These are phyloP conservation scores for Mus spicilegus DNA, from an alignment of 2,113 vertebrate genomes.

Conservation along the genomic window DNA sequence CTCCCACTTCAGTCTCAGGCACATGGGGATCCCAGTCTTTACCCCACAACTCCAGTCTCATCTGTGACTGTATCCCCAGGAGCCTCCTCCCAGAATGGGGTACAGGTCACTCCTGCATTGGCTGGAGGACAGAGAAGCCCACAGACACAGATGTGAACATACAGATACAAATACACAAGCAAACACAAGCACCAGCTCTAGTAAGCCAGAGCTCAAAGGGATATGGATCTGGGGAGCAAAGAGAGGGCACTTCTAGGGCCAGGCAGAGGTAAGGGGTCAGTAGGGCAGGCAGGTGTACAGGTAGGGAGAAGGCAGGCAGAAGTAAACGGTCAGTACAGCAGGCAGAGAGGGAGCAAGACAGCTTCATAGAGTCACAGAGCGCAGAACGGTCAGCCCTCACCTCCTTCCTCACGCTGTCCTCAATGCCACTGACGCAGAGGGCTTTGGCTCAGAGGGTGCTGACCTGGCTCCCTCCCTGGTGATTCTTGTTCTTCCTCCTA, in stretches of 20 bases:
- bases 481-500: not conserved
- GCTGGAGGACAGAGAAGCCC: not conserved
- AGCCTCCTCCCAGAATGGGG: not conserved
- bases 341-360: conserved; percentile 6
- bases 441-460: not conserved
- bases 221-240: not conserved
- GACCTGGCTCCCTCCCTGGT: not conserved
- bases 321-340: not conserved
- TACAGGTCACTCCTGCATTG: not conserved
- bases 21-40: not conserved
- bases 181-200: not conserved
- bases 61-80: not conserved
- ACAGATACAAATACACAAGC: not conserved
- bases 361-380: conserved; percentile 77
- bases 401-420: not conserved
- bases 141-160: not conserved
- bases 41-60: not conserved
- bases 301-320: not conserved
- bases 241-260: not conserved
- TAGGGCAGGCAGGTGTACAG: not conserved
- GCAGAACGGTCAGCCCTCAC: conserved; percentile 67
- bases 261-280: not conserved
- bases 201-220: not conserved
- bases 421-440: not conserved
- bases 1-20: not conserved